These are phyloP conservation scores for Leptopilina syphax DNA, from an alignment of 2,888 invertebrate species.

Conservation along the genomic window DNA sequence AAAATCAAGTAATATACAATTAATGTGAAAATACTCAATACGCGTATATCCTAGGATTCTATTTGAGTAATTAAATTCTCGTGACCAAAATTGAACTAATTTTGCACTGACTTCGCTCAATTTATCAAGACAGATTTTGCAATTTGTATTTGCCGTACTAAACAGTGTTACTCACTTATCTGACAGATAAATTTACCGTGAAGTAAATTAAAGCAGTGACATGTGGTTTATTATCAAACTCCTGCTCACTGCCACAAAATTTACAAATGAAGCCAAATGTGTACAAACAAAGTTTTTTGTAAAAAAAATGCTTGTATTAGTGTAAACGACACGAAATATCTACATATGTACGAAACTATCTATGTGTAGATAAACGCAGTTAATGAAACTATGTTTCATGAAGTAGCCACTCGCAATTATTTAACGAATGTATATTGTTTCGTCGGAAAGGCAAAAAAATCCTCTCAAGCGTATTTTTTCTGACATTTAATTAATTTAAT, in stretches of 20 bases:
- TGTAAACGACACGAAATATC: no score
- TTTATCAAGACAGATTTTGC: neutral
- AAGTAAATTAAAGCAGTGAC: slow-evolving; percentile 54
- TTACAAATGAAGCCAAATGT: no score
- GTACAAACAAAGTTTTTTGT: no score
- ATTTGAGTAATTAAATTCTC: neutral
- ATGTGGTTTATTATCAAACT: slow-evolving; percentile 51
- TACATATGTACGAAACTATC: no score
- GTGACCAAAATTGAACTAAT: slow-evolving; percentile 7
- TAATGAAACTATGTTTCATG: no score
- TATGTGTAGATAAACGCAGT: no score
- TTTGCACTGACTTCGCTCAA: slow-evolving; percentile 4
- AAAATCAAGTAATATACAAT: neutral
- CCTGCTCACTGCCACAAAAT: no score
- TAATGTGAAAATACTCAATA: neutral
- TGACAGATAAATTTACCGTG: slow-evolving; percentile 53
- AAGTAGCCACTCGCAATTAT: neutral
- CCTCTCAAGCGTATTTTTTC: no score
- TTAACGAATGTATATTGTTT: neutral
- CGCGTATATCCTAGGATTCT: neutral
- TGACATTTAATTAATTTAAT: slow-evolving; percentile 1
- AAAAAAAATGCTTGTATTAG: no score
- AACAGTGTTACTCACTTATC: slow-evolving; percentile 41
- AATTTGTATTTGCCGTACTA: slow-evolving; percentile 3
- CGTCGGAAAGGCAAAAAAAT: neutral